Evolutionary conservation across 2,797 vertebrate species (phyloP), one percentile per base, ranked within the genome.

Genomic region (Coregonus suidteri): DNA sequence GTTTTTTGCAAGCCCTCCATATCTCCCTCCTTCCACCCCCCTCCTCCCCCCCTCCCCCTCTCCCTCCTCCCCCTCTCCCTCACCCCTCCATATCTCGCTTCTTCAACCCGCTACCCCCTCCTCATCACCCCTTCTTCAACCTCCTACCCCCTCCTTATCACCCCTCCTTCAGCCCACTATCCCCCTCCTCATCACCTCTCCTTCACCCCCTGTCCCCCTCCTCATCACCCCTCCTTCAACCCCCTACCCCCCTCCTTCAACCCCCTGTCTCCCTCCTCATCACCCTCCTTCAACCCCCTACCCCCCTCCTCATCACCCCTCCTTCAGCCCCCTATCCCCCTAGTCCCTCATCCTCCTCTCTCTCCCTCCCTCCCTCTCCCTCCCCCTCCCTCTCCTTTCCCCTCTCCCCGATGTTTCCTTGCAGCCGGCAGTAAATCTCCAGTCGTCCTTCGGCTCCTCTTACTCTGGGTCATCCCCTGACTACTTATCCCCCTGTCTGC

Each of bases 1-100:
- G 76, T 85, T 76, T 81, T 84, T 87, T 70, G 71, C 54, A 88
- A 86, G 85, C 77, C 77, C 73, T 20, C 37, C 64, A 79, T 78
- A 67, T 81, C 73, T 76, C 35, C 56, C 67, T 74, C 37, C 51
- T 20, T 56, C n/a, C 47, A 74, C 71, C 31, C 30, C 64, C 62
- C 71, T 47, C 15, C 3, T 53, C 25, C 25, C 25, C 25, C 71
- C 31, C 30, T 56, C 62, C 71, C 37, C 15, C 3, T 54, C 34
- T 20, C 64, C 62, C 71, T 51, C 16, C 1, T 16, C 52, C 53
- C 15, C 53, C 18, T 18, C 53, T 56, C 16, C 18, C 41, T 13
- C 41, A 31, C 41, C 41, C 9, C 9, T 47, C 41, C 41, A 54
- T 18, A 18, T 54, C 15, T 18, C 41, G 9, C 41, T 47, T 47